phyloP scores from a whole-genome alignment of 2,888 invertebrate species.

The Chalcosyrphus nemorum region DNA sequence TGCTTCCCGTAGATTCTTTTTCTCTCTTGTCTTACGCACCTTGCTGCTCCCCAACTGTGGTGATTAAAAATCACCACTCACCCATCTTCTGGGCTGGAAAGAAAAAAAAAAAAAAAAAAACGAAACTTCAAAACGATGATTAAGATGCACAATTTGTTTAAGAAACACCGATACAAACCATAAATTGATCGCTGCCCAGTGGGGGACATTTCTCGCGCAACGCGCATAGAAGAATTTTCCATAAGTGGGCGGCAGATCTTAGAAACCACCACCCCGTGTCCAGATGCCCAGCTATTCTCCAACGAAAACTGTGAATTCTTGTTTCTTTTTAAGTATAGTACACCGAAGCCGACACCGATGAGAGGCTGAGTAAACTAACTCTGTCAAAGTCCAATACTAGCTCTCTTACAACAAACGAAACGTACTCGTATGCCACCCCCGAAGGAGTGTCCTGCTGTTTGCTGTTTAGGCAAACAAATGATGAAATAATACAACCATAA shows the following conservation, averaged over 20 bases:
- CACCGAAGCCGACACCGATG: slow-evolving; percentile 19
- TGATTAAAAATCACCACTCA: slow-evolving; percentile 53
- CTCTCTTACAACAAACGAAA: not conserved
- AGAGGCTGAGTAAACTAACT: slow-evolving; percentile 49
- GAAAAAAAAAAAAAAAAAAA: slow-evolving; percentile 15
- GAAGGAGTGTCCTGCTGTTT: slow-evolving; percentile 59
- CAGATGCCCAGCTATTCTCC: slow-evolving; percentile 32
- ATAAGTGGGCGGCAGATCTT: slow-evolving; percentile 66
- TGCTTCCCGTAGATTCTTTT: slow-evolving; percentile 7
- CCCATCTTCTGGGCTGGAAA: slow-evolving; percentile 13
- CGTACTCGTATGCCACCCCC: slow-evolving; percentile 55
- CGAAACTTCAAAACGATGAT: slow-evolving; percentile 54
- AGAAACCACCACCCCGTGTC: slow-evolving; percentile 50
- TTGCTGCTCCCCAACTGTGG: slow-evolving; percentile 25
- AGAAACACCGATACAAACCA: slow-evolving; percentile 56
- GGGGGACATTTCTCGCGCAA: slow-evolving; percentile 38
- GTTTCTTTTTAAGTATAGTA: slow-evolving; percentile 34
- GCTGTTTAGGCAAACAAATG: slow-evolving; percentile 72
- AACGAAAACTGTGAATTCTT: slow-evolving; percentile 36
- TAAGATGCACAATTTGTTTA: slow-evolving; percentile 63
- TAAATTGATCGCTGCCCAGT: slow-evolving; percentile 60
- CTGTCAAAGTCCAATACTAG: slow-evolving; percentile 45
- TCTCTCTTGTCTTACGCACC: not conserved
- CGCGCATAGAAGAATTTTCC: not conserved
- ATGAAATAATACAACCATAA: slow-evolving; percentile 73